These are phyloP conservation scores for Erebia aethiops DNA, from an alignment of 2,888 invertebrate genomes.

Conservation along the genomic window DNA sequence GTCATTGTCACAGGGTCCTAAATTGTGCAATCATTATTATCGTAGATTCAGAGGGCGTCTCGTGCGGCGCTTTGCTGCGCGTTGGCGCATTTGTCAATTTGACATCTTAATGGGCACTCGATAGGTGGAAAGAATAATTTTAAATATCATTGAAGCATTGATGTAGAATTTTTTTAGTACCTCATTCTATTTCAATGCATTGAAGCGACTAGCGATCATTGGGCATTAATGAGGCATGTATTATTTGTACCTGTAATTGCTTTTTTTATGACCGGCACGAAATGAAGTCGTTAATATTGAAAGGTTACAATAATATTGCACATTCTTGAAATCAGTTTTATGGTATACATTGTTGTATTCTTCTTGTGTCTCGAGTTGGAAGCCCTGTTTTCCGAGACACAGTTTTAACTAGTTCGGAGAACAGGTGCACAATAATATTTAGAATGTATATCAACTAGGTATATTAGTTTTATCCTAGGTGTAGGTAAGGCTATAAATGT, in stretches of 20 bases:
- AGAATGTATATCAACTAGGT: no score
- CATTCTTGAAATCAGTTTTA: constrained; percentile 2
- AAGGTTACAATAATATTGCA: not conserved
- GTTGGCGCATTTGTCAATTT: constrained; percentile 52
- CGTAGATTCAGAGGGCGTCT: constrained; percentile 50
- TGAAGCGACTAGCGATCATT: constrained; percentile 22
- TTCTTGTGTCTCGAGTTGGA: no score
- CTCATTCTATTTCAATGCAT: no score
- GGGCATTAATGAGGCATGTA: constrained; percentile 30
- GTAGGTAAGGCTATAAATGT: no score
- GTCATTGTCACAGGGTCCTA: constrained; percentile 14
- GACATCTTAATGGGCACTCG: constrained; percentile 47
- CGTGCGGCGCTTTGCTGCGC: constrained; percentile 46
- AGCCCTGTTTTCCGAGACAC: no score
- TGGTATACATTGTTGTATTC: no score
- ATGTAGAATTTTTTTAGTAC: no score
- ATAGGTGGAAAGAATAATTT: constrained; percentile 39
- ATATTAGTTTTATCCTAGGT: no score
- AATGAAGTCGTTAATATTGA: constrained; percentile 18
- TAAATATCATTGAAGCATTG: constrained; percentile 31
- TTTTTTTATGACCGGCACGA: constrained; percentile 21
- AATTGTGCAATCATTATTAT: constrained; percentile 35
- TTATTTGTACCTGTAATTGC: constrained; percentile 30
- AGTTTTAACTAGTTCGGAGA: no score
- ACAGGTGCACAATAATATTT: no score